Percentiles rank a stretch among this genome's conserved stretches.
Conservation (phyloP, 2,888 invertebrate genomes). For the Tuberolachnus salignus region DNA sequence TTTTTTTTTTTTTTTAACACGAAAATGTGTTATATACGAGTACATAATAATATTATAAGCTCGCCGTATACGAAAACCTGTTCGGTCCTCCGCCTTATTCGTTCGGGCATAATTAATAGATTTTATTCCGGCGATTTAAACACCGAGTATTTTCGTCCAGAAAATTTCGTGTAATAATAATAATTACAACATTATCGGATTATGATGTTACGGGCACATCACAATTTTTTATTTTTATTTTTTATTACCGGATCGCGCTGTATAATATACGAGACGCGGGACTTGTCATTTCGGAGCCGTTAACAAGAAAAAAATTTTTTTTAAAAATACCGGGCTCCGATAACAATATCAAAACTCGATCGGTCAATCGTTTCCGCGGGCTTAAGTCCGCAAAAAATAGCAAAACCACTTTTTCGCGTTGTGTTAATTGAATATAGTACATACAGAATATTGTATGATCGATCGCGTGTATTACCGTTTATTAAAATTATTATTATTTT, state of each 20-base stretch:
- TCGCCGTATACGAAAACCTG: slow-evolving; percentile 38
- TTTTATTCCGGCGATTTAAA: slow-evolving; percentile 48
- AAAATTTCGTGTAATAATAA: slow-evolving; percentile 40
- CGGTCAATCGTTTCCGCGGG: too few species aligned
- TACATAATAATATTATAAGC: neutral
- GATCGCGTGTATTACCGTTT: too few species aligned
- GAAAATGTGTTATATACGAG: slow-evolving; percentile 30
- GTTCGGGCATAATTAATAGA: slow-evolving; percentile 49
- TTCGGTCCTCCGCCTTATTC: slow-evolving; percentile 17
- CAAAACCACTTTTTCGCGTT: too few species aligned
- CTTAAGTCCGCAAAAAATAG: too few species aligned
- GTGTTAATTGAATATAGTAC: too few species aligned
- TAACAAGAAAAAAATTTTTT: too few species aligned
- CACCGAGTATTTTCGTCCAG: slow-evolving; percentile 36
- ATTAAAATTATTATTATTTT: too few species aligned
- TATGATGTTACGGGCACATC: slow-evolving; percentile 36
- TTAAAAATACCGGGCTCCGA: neutral
- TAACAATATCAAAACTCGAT: neutral
- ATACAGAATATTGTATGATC: too few species aligned
- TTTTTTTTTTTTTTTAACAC: slow-evolving; percentile 34
- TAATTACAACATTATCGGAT: slow-evolving; percentile 49
- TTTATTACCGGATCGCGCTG: slow-evolving; percentile 15
- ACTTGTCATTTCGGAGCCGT: too few species aligned
- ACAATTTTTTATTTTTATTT: too few species aligned
- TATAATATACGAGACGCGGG: neutral